Evolutionary conservation across 2,888 invertebrate genomes (phyloP).

Genomic region (Liodrosophila aerea): DNA sequence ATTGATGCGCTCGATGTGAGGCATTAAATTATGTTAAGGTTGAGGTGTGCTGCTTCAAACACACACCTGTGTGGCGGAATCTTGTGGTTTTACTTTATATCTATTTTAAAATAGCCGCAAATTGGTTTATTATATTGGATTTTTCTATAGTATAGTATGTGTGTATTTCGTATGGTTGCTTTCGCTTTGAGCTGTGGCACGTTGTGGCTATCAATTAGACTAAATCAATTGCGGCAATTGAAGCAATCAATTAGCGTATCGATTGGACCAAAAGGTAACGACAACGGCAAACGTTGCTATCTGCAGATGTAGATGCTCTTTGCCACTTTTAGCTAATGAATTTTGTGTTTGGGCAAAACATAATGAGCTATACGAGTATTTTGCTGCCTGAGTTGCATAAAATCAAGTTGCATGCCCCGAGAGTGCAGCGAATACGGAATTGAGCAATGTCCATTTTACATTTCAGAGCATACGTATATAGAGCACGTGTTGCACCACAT

Average conservation of each 20-base stretch:
- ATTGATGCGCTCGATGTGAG: conserved; percentile 56
- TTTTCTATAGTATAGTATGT: neutral
- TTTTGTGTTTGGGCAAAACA: conserved; percentile 52
- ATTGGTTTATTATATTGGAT: neutral
- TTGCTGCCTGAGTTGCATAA: conserved; percentile 67
- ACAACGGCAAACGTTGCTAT: conserved; percentile 26
- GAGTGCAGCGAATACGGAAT: conserved; percentile 48
- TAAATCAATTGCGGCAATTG: conserved; percentile 62
- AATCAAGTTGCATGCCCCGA: conserved; percentile 43
- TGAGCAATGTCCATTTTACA: conserved; percentile 76
- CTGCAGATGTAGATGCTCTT: conserved; percentile 31
- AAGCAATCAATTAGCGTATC: conserved; percentile 60
- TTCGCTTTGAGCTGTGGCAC: conserved; percentile 39
- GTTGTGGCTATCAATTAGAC: conserved; percentile 64
- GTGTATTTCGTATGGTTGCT: conserved; percentile 28
- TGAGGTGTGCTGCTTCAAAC: conserved; percentile 7
- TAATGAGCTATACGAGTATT: conserved; percentile 76
- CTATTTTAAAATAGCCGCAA: conserved; percentile 40
- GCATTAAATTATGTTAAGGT: conserved; percentile 52
- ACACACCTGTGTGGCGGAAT: conserved; percentile 41
- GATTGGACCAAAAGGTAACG: conserved; percentile 34
- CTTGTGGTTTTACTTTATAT: conserved; percentile 15
- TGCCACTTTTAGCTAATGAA: conserved; percentile 71
- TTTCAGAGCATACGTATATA: conserved; percentile 57
- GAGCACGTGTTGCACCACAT: conserved; percentile 60